Base-by-base conservation (phyloP, 1,140 invertebrate species). In the Drosophila orosa region DNA sequence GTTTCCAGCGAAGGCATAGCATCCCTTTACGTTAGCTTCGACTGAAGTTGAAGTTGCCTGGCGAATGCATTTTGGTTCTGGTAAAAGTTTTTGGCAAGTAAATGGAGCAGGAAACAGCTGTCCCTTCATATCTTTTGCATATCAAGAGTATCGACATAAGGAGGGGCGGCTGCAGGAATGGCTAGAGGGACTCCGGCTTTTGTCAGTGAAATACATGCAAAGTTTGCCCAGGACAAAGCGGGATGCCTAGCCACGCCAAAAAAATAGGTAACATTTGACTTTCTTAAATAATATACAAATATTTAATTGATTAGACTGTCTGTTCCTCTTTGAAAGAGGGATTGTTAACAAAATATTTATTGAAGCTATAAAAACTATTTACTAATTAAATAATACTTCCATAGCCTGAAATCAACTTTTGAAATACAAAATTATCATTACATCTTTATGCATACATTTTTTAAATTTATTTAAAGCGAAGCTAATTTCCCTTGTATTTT, bases 41-140 rank as follows among this genome's bases (percentile, higher is more conserved):
- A 29, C 7, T 72, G 19, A 66, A 78, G 69, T 78, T 68, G 35
- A 72, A 87, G 67, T 71, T 71, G 54, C 39, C 17, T 8, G 15
- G 59, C 27, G 66, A 83, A 83, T 87, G 76, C 83, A 89, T 83
- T 54, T 83, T 56, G 66, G 79, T 42, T 55, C 72, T 89, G 78
- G 75, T 39, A 83, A 89, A 87, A 87, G 76, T 87, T 87, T 87
- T 87, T 71, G 79, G 75, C 79, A 87, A 87, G 83, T 80, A 87
- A 87, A 87, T 87, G 83, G 83, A 87, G 83, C 83, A 87, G 83
- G 83, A 87, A 87, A 87, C 83, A 87, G 83, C 83, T 87, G 83
- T 83, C 83, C 83, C 84, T 87, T 89, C 79, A 87, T 87, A 87
- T 87, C 83, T 87, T 89, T 87, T 87, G 83, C 83, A 87, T 87